Evolutionary conservation across 2,888 invertebrate genomes (phyloP), one percentile per base, ranked within the genome.

Genomic region (Machimus rusticus): DNA sequence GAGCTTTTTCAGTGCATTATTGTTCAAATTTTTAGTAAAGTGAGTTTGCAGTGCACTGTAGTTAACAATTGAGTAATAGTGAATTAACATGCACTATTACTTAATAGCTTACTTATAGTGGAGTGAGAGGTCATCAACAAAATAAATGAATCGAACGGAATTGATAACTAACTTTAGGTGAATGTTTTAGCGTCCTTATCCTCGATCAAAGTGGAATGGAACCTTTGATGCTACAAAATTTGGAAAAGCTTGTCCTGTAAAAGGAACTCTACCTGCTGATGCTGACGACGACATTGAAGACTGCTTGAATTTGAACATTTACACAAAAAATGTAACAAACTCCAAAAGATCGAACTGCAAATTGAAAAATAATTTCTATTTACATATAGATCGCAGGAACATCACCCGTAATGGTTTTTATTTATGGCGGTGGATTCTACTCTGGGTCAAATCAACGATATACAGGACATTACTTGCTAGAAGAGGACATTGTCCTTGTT

Each of bases 401-500:
- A n/a, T 90, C 89, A 76, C 93, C 93, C 0, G 93, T 93, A 0
- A 92, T 93, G 92, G 91, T 93, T 31, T 93, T 92, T 88, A 90
- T 93, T 79, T 93, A 93, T 87, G 93, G 93, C 0, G 93, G 93
- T 12, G 93, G 91, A 28, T 93, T 92, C 88, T 91, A 91, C 86
- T 91, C 92, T 89, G 93, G 93, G 37, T 91, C 92, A 1, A 90
- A 93, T 5, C 88, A 90, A 19, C 90, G 91, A 89, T 92, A 91
- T 90, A 92, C 93, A 14, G 92, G 93, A 5, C 89, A 91, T 87
- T 92, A 92, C 90, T 90, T 93, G 2, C 90, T 93, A 12, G 94
- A 94, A 89, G 90, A 92, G 43, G 93, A 94, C 88, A 91, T 94
- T 16, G 92, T 94, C 1, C 89, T 94, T 5, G 94, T 94, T 0